phyloP scores from a whole-genome alignment of 2,888 invertebrate species.

The Alsophila aescularia region DNA sequence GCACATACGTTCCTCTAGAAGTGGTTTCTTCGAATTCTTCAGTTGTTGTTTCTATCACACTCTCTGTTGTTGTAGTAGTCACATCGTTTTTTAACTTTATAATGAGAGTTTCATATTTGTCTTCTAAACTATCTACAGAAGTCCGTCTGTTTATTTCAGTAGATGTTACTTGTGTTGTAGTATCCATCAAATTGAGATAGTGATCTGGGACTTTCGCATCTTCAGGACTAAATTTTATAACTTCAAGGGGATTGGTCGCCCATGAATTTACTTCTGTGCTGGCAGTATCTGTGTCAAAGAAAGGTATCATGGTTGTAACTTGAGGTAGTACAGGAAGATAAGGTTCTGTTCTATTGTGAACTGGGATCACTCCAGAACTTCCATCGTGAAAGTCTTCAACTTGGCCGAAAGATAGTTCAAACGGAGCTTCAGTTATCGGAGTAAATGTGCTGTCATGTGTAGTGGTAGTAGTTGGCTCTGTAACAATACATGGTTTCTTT shows the following conservation, averaged over 20 bases:
- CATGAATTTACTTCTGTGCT: slow-evolving; percentile 46
- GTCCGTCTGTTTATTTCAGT: slow-evolving; percentile 38
- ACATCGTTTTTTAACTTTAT: slow-evolving; percentile 60
- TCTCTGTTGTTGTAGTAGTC: slow-evolving; percentile 39
- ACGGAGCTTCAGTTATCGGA: slow-evolving; percentile 51
- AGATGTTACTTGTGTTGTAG: slow-evolving; percentile 29
- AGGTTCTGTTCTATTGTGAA: slow-evolving; percentile 45
- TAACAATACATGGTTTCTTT: slow-evolving; percentile 29
- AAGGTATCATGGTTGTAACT: slow-evolving; percentile 48
- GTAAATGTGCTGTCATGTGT: slow-evolving; percentile 40
- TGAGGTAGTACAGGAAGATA: slow-evolving; percentile 35
- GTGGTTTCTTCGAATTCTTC: slow-evolving; percentile 42
- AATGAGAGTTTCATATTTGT: slow-evolving; percentile 44
- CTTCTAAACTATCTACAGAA: slow-evolving; percentile 25
- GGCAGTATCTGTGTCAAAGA: slow-evolving; percentile 46
- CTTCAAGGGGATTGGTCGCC: slow-evolving; percentile 58
- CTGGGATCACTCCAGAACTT: slow-evolving; percentile 71
- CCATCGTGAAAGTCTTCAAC: slow-evolving; percentile 74
- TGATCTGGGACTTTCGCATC: slow-evolving; percentile 73
- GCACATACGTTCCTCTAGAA: slow-evolving; percentile 61
- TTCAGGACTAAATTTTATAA: slow-evolving; percentile 69
- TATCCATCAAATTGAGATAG: slow-evolving; percentile 46
- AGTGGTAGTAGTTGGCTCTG: slow-evolving; percentile 34
- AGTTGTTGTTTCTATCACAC: slow-evolving; percentile 20
- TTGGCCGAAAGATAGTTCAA: slow-evolving; percentile 56